These are phyloP conservation scores for Terrapene triunguis DNA, from an alignment of 2,113 vertebrate genomes.

Conservation along the genomic window DNA sequence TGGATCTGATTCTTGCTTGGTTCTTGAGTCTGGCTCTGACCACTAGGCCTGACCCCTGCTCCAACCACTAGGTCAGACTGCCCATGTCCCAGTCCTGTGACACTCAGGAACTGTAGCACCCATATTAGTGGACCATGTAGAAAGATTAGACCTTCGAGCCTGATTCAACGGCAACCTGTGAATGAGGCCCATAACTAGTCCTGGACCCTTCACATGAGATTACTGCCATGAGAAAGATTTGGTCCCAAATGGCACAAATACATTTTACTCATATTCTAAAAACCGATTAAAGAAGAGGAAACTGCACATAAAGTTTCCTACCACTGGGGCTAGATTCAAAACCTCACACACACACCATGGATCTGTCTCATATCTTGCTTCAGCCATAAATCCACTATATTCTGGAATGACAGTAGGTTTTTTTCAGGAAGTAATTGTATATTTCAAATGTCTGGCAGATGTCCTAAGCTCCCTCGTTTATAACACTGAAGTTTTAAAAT, in stretches of 20 bases:
- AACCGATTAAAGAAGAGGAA: constrained; percentile 57
- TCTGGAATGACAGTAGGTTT: constrained; percentile 26
- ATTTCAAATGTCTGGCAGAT: constrained; percentile 51
- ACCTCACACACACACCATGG: not conserved
- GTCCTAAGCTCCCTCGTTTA: constrained; percentile 23
- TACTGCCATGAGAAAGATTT: constrained; percentile 32
- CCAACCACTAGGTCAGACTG: not conserved
- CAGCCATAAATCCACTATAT: not conserved
- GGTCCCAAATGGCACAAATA: constrained; percentile 46
- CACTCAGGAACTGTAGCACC: not conserved
- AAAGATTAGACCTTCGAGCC: not conserved
- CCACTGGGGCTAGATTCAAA: constrained; percentile 25
- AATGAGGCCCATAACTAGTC: constrained; percentile 39
- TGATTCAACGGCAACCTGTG: not conserved
- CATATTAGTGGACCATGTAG: accelerated
- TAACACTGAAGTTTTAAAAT: constrained; percentile 25
- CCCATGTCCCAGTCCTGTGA: not conserved
- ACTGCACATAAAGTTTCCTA: constrained; percentile 59
- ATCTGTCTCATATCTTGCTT: constrained; percentile 2
- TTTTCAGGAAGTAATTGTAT: constrained; percentile 43
- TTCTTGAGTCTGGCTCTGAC: not conserved
- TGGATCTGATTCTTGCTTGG: not conserved
- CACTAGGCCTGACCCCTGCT: not conserved
- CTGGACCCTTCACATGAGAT: constrained; percentile 41
- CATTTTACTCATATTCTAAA: constrained; percentile 59